phyloP scores from a whole-genome alignment of 2,797 vertebrate genomes.

The Micropoecilia bifurca region DNA sequence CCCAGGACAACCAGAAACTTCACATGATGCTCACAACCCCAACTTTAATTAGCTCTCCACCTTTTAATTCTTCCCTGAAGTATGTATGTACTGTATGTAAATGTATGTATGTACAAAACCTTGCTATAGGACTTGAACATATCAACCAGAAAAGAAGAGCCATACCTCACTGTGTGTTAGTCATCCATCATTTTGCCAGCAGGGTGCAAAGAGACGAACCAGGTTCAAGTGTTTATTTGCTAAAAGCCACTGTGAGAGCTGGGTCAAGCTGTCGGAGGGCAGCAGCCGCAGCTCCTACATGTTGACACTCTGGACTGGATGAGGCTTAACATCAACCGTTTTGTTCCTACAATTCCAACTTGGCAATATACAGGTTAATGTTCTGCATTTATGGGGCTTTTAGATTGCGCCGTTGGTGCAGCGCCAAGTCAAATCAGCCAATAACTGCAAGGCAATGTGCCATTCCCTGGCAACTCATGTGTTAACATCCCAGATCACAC shows the following conservation, averaged over 20 bases:
- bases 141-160: constrained; percentile 80
- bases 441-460: constrained; percentile 35
- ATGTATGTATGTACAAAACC: constrained; percentile 69
- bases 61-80: constrained; percentile 58
- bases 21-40: constrained; percentile 67
- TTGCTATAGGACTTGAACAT: constrained; percentile 76
- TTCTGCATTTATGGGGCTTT: constrained; percentile 35
- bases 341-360: constrained; percentile 39
- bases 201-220: constrained; percentile 62
- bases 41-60: constrained; percentile 64
- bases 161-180: constrained; percentile 77
- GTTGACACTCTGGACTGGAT: constrained; percentile 49
- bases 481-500: constrained; percentile 58
- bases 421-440: constrained; percentile 35
- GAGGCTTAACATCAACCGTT: constrained; percentile 60
- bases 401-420: constrained; percentile 34
- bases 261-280: constrained; percentile 48
- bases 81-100: constrained; percentile 65
- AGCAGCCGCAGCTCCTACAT: constrained; percentile 46
- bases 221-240: constrained; percentile 64
- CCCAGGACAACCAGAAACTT: constrained; percentile 67
- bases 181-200: constrained; percentile 54
- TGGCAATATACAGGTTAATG: constrained; percentile 34
- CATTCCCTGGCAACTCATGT: constrained; percentile 46
- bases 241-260: constrained; percentile 65